These are phyloP conservation scores for Morinoia aosen DNA, from an alignment of 2,888 invertebrate genomes.

Conservation along the genomic window DNA sequence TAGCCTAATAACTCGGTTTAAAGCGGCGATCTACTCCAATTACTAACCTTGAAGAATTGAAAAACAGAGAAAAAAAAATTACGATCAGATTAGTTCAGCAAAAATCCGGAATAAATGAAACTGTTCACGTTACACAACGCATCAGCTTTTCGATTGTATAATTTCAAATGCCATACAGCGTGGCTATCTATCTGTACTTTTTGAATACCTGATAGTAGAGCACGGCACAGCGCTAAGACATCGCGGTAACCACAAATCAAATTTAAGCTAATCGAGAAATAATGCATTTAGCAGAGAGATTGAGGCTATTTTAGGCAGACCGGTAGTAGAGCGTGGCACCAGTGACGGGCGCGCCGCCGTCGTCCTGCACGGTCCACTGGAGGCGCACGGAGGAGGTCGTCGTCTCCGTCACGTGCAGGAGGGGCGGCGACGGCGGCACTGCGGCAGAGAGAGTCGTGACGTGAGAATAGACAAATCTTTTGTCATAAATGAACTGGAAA, in stretches of 20 bases:
- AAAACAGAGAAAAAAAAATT: not conserved
- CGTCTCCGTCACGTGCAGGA: slow-evolving; percentile 82
- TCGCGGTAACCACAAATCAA: too few relatives aligned
- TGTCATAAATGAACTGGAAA: too few relatives aligned
- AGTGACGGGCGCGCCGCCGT: slow-evolving; percentile 80
- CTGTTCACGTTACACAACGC: too few relatives aligned
- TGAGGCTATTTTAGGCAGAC: not conserved
- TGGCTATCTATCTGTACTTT: too few relatives aligned
- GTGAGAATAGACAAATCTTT: not conserved
- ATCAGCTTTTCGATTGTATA: too few relatives aligned
- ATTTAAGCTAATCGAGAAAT: too few relatives aligned
- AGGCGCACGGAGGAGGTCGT: slow-evolving; percentile 82
- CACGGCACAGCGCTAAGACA: too few relatives aligned
- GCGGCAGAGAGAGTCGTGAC: slow-evolving; percentile 50
- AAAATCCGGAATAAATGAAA: too few relatives aligned
- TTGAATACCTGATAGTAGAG: too few relatives aligned
- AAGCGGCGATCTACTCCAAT: not conserved
- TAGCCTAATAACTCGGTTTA: not conserved
- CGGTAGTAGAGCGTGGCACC: slow-evolving; percentile 71
- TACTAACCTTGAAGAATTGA: not conserved
- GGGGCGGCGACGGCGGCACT: slow-evolving; percentile 83
- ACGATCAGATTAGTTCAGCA: not conserved
- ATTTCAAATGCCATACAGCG: too few relatives aligned
- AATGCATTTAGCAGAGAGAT: too few relatives aligned
- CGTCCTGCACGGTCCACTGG: slow-evolving; percentile 82